Percentiles rank a stretch among this genome's conserved stretches.
These are phyloP conservation scores for Lycocorax pyrrhopterus DNA, from an alignment of 2,113 vertebrate species.

Conservation along the genomic window DNA sequence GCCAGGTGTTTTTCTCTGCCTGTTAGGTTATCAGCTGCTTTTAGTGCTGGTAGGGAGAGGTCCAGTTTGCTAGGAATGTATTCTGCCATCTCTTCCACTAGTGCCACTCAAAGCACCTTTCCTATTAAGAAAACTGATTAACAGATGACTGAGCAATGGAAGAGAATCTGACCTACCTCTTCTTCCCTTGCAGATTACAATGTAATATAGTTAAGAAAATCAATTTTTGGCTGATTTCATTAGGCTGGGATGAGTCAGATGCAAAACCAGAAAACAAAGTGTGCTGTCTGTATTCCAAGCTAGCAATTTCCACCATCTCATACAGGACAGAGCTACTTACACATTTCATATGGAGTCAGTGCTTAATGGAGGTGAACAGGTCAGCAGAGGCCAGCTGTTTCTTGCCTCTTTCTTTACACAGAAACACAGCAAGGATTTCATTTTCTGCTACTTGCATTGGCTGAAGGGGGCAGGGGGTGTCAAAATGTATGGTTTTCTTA, in stretches of 20 bases:
- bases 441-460: slow-evolving; percentile 25
- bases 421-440: slow-evolving; percentile 32
- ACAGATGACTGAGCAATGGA: not conserved
- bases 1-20: not conserved
- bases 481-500: slow-evolving; percentile 58
- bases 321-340: not conserved
- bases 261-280: not conserved
- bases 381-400: not conserved
- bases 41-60: not conserved
- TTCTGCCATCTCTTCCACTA: not conserved
- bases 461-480: slow-evolving; percentile 46
- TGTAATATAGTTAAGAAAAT: not conserved
- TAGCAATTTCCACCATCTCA: not conserved
- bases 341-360: not conserved
- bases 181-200: not conserved
- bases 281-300: not conserved
- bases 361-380: slow-evolving; percentile 55
- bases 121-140: not conserved
- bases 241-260: not conserved
- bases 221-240: not conserved
- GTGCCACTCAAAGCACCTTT: not conserved
- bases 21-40: not conserved
- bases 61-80: not conserved
- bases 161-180: not conserved
- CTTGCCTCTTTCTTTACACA: slow-evolving; percentile 22